Percentiles rank a stretch among this genome's conserved stretches.
phyloP scores from a whole-genome alignment of 53 echinoderm and acorn worm species.

The Holothuria leucospilota region DNA sequence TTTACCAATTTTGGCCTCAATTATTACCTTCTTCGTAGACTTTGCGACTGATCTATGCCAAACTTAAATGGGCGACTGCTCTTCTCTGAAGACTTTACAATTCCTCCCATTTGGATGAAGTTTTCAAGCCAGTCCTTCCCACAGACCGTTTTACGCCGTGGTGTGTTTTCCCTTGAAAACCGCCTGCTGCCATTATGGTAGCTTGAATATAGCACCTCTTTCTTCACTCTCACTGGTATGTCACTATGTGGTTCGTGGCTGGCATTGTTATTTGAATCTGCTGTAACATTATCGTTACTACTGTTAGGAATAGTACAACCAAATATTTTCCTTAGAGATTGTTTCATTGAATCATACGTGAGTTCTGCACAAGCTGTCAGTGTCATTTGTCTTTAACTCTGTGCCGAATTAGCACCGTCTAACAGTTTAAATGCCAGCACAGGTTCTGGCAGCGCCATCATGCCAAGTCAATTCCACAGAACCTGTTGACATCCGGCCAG shows the following conservation, averaged over 20 bases:
- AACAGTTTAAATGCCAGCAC: conserved; percentile 7
- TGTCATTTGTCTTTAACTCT: conserved; percentile 6
- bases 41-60: no score
- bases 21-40: no score
- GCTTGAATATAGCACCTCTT: neutral
- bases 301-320: neutral
- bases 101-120: no score
- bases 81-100: no score
- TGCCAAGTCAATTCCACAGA: no score
- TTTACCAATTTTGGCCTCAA: no score
- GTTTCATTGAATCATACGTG: neutral
- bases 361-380: conserved; percentile 19
- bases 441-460: neutral
- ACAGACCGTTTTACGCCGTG: no score
- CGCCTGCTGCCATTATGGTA: neutral
- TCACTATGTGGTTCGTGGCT: neutral
- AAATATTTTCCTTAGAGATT: neutral
- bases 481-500: no score
- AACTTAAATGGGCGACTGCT: no score
- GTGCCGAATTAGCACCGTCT: neutral
- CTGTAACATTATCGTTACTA: no score
- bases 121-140: no score
- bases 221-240: neutral
- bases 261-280: no score
- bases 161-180: neutral